Evolutionary conservation across 2,113 vertebrate genomes (phyloP).

Genomic region (Brachypteracias leptosomus): DNA sequence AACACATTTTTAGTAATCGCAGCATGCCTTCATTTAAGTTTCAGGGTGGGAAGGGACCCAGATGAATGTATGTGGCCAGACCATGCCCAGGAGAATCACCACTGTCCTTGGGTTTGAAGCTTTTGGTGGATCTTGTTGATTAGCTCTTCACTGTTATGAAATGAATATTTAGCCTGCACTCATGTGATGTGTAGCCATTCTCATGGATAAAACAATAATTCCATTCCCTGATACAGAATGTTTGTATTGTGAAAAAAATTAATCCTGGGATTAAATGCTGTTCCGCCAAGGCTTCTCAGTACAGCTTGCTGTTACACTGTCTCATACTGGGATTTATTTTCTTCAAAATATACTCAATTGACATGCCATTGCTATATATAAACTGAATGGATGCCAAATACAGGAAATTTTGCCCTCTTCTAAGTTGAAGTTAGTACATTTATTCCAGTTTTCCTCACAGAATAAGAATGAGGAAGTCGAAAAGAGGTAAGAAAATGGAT

Average conservation of each 20-base stretch:
- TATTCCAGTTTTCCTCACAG: background rate
- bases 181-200: background rate
- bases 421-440: background rate
- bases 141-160: background rate
- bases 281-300: background rate
- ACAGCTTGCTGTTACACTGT: background rate
- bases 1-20: background rate
- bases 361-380: background rate
- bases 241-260: background rate
- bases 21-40: background rate
- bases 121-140: background rate
- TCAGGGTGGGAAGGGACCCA: background rate
- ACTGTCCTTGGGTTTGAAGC: background rate
- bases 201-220: background rate
- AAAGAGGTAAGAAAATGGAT: background rate
- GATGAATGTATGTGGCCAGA: background rate
- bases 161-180: background rate
- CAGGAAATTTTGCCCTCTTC: background rate
- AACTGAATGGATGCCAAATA: background rate
- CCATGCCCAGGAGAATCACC: background rate
- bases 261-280: background rate
- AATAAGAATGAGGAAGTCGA: background rate
- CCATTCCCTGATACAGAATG: background rate
- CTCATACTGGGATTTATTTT: background rate
- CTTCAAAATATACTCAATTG: background rate